A percentile compares a stretch with the other conserved stretches of the same genome.
These are phyloP conservation scores for Aculops lycopersici DNA, from an alignment of 1,140 invertebrate genomes.

Conservation along the genomic window DNA sequence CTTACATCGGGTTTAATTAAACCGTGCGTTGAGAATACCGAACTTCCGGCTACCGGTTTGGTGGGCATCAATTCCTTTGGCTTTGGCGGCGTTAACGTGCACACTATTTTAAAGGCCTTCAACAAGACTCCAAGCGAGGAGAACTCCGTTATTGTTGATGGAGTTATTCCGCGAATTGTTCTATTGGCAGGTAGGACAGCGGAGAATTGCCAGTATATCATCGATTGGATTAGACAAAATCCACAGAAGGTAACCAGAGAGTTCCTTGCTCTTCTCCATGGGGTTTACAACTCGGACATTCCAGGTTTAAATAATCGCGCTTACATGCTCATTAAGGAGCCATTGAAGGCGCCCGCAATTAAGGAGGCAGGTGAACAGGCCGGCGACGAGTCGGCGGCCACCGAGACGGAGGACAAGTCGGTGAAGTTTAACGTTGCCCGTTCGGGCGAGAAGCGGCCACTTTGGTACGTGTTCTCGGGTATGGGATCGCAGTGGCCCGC, in stretches of 20 bases:
- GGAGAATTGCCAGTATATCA: slow-evolving; percentile 16
- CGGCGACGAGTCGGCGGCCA: not conserved
- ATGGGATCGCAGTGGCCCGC: slow-evolving; percentile 88
- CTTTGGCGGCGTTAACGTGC: slow-evolving; percentile 10
- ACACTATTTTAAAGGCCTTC: slow-evolving; percentile 24
- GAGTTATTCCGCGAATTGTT: slow-evolving; percentile 7
- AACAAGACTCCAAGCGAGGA: slow-evolving; percentile 16
- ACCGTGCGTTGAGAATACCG: slow-evolving; percentile 17
- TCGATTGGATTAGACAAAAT: slow-evolving; percentile 15
- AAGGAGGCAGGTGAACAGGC: not conserved
- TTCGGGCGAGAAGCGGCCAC: not conserved
- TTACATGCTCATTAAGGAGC: slow-evolving; percentile 5
- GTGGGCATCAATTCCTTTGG: slow-evolving; percentile 10
- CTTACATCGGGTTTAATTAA: slow-evolving; percentile 48
- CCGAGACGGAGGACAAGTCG: not conserved
- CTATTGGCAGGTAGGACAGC: slow-evolving; percentile 4
- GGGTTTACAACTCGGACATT: not conserved
- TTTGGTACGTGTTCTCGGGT: slow-evolving; percentile 48
- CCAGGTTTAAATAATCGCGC: slow-evolving; percentile 5
- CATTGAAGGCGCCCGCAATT: not conserved
- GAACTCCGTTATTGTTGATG: slow-evolving; percentile 10
- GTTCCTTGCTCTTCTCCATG: slow-evolving; percentile 8
- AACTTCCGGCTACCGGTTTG: slow-evolving; percentile 6
- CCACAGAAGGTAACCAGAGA: slow-evolving; percentile 9
- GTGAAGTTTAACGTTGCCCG: slow-evolving; percentile 1